Conservation (phyloP, 2,113 vertebrate genomes). For the Indicator maculatus region DNA sequence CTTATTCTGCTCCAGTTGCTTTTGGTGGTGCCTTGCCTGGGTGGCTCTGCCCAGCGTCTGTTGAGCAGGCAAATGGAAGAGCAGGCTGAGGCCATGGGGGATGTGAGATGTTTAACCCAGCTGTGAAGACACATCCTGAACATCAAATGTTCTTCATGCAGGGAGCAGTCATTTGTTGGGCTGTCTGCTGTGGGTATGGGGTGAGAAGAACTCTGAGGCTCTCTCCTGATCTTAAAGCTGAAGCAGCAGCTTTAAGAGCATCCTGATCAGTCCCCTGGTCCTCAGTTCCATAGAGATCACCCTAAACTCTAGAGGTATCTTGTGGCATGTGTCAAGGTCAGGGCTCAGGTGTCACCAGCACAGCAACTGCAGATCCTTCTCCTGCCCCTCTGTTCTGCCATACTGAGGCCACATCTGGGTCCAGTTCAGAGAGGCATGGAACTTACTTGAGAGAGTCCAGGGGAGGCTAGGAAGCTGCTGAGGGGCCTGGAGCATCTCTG, state of each 20-base stretch:
- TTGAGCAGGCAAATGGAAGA: background rate
- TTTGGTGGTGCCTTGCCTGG: background rate
- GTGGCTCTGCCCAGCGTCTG: background rate
- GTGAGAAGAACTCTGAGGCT: background rate
- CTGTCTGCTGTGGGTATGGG: background rate
- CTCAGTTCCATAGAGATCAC: background rate
- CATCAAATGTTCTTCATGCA: accelerated
- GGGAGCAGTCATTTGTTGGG: accelerated
- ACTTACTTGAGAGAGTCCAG: no score
- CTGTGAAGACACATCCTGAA: background rate
- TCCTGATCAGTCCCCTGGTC: background rate
- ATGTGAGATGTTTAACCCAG: accelerated
- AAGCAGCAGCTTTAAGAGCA: background rate
- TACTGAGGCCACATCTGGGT: no score
- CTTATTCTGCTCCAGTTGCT: conserved; percentile 6
- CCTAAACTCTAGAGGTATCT: accelerated
- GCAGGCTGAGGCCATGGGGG: background rate
- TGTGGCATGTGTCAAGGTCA: background rate
- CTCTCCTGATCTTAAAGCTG: accelerated
- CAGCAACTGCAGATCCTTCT: background rate
- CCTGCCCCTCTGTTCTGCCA: no score
- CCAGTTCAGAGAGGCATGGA: no score
- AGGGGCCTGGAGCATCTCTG: no score
- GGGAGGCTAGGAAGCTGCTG: no score
- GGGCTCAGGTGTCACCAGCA: accelerated